phyloP scores from a whole-genome alignment of 2,888 invertebrate species.

The Druceiella hillmani region DNA sequence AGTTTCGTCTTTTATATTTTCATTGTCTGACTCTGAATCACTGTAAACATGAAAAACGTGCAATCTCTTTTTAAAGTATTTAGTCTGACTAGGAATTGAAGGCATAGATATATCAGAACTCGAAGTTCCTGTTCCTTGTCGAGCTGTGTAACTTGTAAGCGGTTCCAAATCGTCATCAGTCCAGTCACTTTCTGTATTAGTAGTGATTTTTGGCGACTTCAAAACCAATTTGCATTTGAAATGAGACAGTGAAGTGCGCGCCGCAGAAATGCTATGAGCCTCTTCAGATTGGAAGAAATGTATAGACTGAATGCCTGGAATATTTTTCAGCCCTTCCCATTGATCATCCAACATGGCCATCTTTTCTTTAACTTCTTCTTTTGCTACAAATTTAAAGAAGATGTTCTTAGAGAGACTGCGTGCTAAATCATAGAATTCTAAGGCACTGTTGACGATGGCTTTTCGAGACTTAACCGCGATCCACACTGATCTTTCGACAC shows the following conservation, averaged over 20 bases:
- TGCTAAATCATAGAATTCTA: conserved; percentile 15
- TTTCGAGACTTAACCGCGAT: conserved; percentile 21
- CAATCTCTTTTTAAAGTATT: conserved; percentile 10
- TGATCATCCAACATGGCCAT: conserved; percentile 17
- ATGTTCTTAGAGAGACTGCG: conserved; percentile 19
- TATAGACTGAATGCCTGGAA: conserved; percentile 18
- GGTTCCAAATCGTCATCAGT: conserved; percentile 14
- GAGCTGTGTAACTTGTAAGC: conserved; percentile 13
- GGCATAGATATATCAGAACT: no score
- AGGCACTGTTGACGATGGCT: conserved; percentile 16
- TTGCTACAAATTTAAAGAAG: conserved; percentile 15
- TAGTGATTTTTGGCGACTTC: conserved; percentile 5
- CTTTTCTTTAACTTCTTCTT: conserved; percentile 20
- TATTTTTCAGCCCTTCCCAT: conserved; percentile 19
- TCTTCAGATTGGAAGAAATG: conserved; percentile 16
- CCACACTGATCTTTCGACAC: conserved; percentile 22
- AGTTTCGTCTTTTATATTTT: conserved; percentile 11
- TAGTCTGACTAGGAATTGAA: conserved; percentile 7
- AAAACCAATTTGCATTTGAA: conserved; percentile 1
- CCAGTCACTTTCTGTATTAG: conserved; percentile 14
- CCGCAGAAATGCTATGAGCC: neutral
- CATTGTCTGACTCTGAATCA: conserved; percentile 11
- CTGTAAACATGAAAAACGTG: conserved; percentile 13
- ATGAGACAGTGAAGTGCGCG: conserved; percentile 1
- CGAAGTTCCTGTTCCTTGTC: no score